Conservation (phyloP, 92 coral and sea anemone species). For the Porites lobata region DNA sequence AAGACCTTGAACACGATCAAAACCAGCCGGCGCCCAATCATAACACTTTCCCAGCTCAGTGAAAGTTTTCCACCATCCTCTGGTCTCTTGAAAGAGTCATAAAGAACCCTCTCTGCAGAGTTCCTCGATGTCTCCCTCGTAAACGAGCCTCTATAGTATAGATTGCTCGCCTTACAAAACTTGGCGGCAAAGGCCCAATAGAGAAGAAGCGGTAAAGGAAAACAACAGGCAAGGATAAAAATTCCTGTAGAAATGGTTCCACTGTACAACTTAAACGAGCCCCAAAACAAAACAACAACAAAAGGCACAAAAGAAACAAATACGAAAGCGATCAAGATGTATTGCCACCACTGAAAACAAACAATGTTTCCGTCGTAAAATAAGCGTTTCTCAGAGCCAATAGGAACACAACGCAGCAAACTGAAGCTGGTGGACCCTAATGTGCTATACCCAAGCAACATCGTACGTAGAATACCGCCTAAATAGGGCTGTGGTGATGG, state of each 20-base stretch:
- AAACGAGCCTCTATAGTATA: neutral
- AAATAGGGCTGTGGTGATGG: conserved; percentile 62
- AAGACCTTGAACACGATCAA: neutral
- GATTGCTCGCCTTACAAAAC: neutral
- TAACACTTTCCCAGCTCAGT: conserved; percentile 58
- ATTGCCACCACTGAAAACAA: conserved; percentile 88
- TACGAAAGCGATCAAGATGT: conserved; percentile 50
- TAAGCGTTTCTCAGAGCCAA: conserved; percentile 60
- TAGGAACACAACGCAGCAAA: conserved; percentile 67
- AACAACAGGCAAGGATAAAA: conserved; percentile 1
- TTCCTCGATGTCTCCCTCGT: neutral
- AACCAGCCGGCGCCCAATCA: conserved; percentile 60
- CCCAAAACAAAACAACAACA: conserved; percentile 59
- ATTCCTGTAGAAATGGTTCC: conserved; percentile 41
- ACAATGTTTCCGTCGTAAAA: conserved; percentile 69
- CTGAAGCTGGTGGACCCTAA: conserved; percentile 59
- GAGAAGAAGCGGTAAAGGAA: conserved; percentile 7
- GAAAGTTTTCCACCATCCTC: conserved; percentile 18
- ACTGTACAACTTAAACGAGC: conserved; percentile 70
- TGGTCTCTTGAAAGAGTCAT: conserved; percentile 46
- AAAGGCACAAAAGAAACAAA: conserved; percentile 72
- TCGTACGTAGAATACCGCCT: conserved; percentile 71
- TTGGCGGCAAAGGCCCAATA: neutral
- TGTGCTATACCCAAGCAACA: conserved; percentile 85
- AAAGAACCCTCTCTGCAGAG: conserved; percentile 26